phyloP scores from a whole-genome alignment of 2,797 vertebrate genomes.

The Danio tinwini region DNA sequence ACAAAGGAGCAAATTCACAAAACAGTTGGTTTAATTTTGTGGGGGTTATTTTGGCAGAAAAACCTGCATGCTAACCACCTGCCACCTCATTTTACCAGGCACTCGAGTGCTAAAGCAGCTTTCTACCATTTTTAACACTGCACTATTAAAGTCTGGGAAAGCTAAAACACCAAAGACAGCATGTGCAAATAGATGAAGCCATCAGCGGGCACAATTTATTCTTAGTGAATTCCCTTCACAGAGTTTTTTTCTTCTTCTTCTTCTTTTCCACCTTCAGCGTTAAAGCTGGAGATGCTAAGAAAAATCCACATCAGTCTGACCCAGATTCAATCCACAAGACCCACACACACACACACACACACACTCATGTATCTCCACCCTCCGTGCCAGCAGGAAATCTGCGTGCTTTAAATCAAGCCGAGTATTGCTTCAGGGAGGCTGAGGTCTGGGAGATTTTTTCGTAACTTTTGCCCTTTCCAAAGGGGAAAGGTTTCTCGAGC shows the following conservation, averaged over 20 bases:
- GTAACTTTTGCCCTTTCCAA: slow-evolving; percentile 35
- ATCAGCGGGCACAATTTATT: background rate
- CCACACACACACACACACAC: background rate
- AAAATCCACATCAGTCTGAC: slow-evolving; percentile 51
- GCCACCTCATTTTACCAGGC: background rate
- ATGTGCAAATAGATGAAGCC: background rate
- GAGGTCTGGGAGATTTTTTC: slow-evolving; percentile 50
- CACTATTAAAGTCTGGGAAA: background rate
- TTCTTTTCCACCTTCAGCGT: background rate
- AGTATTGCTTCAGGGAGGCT: slow-evolving; percentile 28
- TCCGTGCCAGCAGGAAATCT: background rate
- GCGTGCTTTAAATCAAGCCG: slow-evolving; percentile 45
- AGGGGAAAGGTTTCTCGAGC: slow-evolving; percentile 41
- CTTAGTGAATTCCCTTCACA: background rate
- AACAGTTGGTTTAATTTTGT: background rate
- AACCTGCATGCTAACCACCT: background rate
- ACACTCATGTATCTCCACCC: background rate
- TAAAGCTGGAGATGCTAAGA: slow-evolving; percentile 45
- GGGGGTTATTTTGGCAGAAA: background rate
- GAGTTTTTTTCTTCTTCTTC: background rate
- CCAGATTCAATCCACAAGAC: slow-evolving; percentile 61
- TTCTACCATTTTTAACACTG: background rate
- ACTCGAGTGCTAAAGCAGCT: background rate
- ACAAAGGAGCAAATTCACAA: background rate
- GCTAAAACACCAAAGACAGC: background rate